Evolutionary conservation across 53 echinoderm and acorn worm species (phyloP).

Genomic region (Glandiceps talaboti): DNA sequence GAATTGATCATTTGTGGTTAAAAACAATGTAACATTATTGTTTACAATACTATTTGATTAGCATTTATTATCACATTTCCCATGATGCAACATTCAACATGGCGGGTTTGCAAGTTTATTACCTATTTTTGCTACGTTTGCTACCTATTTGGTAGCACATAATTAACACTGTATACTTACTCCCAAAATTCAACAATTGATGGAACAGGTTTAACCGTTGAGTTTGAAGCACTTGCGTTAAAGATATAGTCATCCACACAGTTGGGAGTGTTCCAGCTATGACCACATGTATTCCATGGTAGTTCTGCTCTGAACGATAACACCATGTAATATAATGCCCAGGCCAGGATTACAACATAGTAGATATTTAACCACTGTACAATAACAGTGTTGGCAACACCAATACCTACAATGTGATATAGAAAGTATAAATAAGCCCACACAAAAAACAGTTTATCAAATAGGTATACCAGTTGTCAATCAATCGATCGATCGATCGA

Average conservation of each 20-base stretch:
- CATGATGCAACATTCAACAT: no score
- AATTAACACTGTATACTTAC: constrained; percentile 37
- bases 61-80: no score
- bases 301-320: constrained; percentile 75
- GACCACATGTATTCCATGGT: constrained; percentile 83
- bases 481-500: no score
- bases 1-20: no score
- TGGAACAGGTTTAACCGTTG: background rate
- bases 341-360: constrained; percentile 93
- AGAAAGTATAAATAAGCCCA: no score
- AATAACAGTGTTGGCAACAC: constrained; percentile 72
- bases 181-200: constrained; percentile 87
- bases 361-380: constrained; percentile 72
- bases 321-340: constrained; percentile 92
- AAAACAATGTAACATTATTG: no score
- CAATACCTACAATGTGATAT: constrained; percentile 73
- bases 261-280: constrained; percentile 62
- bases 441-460: no score
- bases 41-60: no score
- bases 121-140: no score
- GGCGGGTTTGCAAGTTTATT: no score
- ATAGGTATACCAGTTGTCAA: no score
- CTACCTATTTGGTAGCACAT: no score
- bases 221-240: constrained; percentile 20
- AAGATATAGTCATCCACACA: constrained; percentile 30